Percentiles rank a stretch among this genome's conserved stretches.
Evolutionary conservation across 2,113 vertebrate genomes (phyloP).

Genomic region (Panthera uncia): DNA sequence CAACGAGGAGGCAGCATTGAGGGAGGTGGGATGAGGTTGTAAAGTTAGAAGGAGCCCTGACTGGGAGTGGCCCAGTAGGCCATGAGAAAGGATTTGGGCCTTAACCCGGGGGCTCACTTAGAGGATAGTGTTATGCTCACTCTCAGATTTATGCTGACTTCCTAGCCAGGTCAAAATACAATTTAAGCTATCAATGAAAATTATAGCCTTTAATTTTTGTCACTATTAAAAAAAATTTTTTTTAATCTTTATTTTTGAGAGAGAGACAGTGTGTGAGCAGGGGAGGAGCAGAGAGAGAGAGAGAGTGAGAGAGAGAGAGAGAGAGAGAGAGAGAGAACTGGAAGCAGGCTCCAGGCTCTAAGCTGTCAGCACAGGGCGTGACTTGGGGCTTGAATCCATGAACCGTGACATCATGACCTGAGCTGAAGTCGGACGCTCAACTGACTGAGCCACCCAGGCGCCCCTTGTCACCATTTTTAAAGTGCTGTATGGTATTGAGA

Average conservation of each 20-base stretch:
- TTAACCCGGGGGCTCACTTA: background rate
- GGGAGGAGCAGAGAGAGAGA: too few species aligned
- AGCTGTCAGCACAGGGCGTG: too few species aligned
- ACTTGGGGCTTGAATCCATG: too few species aligned
- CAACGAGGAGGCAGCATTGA: background rate
- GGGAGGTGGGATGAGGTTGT: background rate
- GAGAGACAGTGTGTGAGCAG: too few species aligned
- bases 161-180: background rate
- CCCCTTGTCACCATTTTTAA: background rate
- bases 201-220: constrained; percentile 27
- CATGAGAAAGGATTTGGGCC: background rate
- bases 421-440: too few species aligned
- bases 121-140: background rate
- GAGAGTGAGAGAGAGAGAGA: too few species aligned
- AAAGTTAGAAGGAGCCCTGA: background rate
- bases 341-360: too few species aligned
- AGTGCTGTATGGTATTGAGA: background rate
- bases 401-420: too few species aligned
- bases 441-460: too few species aligned
- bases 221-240: background rate
- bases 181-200: constrained; percentile 27
- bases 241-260: too few species aligned
- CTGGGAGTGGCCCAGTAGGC: background rate
- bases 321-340: too few species aligned
- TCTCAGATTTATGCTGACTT: background rate